Base-by-base conservation (phyloP, 2,888 invertebrate genomes). In the Aplocera efformata region DNA sequence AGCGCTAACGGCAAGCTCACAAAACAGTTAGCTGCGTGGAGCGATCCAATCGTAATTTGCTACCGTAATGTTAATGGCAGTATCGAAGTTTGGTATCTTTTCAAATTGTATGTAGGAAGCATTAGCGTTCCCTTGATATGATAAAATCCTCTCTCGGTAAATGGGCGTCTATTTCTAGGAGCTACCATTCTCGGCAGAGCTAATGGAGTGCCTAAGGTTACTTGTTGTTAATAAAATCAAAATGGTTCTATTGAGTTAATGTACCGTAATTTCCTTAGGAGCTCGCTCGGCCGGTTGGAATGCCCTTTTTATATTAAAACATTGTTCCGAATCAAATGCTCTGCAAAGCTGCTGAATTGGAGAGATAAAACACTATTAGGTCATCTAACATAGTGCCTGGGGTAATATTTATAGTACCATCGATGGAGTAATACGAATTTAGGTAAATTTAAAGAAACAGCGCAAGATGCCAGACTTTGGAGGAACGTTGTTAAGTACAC, bases 1-100 rank as follows among this genome's bases (percentile, higher is more conserved):
- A 23, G 26, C 10, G 10, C 25, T 48, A 46, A 48, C 48, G 43
- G 41, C 27, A 30, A 7, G 25, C 32, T 30, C 23, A 31, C 13
- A 21, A 50, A 56, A 56, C 44, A 53, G 58, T 58, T 56, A 60
- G 33, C 36, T 50, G 43, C 50, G 45, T 42, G 39, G 41, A 49
- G 33, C 40, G 43, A 55, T 59, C 57, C 30, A 45, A 35, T 45
- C 41, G 58, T 49, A 59, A 63, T 60, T 64, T 56, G 59, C 62
- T 58, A 58, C 59, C 55, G 57, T 56, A 58, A 49, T 53, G 50
- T 51, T 58, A 55, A 53, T 53, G 45, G 42, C 9, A 25, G 23
- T 42, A 49, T 45, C 40, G 28, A 29, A 31, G 33, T 42, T 42
- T 47, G 9, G 7, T 42, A 38, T 48, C 41, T 32, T 10, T 39